Base-by-base conservation (phyloP, 2,888 invertebrate species). In the Cephus runcator region DNA sequence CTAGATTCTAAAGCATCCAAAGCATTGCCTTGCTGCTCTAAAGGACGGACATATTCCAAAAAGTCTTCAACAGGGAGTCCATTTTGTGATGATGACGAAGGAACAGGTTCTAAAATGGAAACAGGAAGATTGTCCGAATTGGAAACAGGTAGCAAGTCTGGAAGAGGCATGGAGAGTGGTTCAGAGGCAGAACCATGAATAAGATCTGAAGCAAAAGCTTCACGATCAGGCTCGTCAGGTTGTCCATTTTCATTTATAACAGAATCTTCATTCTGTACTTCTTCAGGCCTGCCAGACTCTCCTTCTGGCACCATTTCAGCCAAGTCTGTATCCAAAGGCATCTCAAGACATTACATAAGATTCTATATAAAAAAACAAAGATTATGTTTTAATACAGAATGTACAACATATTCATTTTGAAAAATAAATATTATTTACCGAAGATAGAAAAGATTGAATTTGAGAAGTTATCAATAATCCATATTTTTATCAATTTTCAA, bases 321-420 rank as follows among this genome's bases (percentile, higher is more conserved):
- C 34, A 79, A 78, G 79, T 87, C 83, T 79, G 86, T 81, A 81
- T 88, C 87, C 68, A 87, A 88, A 82, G 89, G 88, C 89, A 90
- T 89, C 71, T 83, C 86, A 56, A 56, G 23, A 23, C 56, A 56
- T 56, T 56, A 56, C 56, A 56, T 56, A 23, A 9, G 56, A 23
- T 56, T 56, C 56, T 56, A 23, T 56, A 23, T 1, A 23, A 56
- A 23, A 23, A 56, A 56, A 56, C 23, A 56, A 56, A 56, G 9
- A 56, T 56, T 2, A 56, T 23, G 9, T 23, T 56, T 56, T 56
- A 56, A 56, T 9, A 56, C 9, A 23, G 9, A 56, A 6, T 23
- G 23, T 9, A 15, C 23, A 11, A 71, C 11, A 71, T 30, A 31
- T 34, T 71, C 11, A 15, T 15, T 23, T 30, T 83, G 78, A 81